Evolutionary conservation across 2,888 invertebrate species (phyloP), one percentile per base, ranked within the genome.

Genomic region (Fragum sueziense): DNA sequence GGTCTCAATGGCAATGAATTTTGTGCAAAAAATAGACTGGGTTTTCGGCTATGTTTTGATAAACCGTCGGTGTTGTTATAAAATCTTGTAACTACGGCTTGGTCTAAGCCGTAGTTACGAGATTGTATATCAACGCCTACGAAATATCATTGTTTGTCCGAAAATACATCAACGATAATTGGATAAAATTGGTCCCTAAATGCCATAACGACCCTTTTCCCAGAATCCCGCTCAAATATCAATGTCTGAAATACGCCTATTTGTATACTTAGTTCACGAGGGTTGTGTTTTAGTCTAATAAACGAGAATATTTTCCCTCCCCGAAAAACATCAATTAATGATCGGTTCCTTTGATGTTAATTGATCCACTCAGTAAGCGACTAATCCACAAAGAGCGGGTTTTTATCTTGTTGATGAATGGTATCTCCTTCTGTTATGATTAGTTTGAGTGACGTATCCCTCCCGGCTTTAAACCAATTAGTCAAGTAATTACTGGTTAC

Each of bases 301-400:
- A 33, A 61, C 31, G 61, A n/a, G 61, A 61, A 33, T n/a, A 31
- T n/a, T 61, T 62, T 34, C 41, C 65, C 34, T 31, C 31, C 65
- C 65, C 65, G 11, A 25, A 65, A 65, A 65, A 37, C 65, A 41
- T 70, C 54, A 33, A 81, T 72, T 74, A 75, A 77, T 78, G 74
- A 78, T 62, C 47, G 62, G 34, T 52, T 29, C 69, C 77, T 81
- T 81, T 81, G 81, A 81, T 72, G 74, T 81, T 81, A 81, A 81
- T 77, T 81, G 81, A 77, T 81, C 70, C 70, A 72, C 69, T 68
- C 75, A 71, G 74, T 72, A 71, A 61, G 74, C 75, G 74, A 78
- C 77, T 78, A 78, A 78, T 57, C 54, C 72, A 41, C 74, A 70
- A 77, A 71, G 75, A 72, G 29, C 65, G 65, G 77, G 75, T 77